Evolutionary conservation across 1,140 invertebrate genomes (phyloP).

Genomic region (Ceratina australensis): DNA sequence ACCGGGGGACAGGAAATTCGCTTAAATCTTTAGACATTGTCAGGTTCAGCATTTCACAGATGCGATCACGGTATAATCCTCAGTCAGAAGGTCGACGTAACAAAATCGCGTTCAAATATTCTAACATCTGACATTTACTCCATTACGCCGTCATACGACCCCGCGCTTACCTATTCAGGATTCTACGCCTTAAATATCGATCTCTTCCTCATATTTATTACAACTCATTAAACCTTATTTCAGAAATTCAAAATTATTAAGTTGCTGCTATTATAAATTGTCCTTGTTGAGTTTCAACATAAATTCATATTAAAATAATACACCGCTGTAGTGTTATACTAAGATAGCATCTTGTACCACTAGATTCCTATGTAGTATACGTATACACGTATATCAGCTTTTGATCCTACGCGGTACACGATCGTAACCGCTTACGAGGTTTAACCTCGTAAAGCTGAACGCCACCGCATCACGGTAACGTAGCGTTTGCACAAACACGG

Average conservation of each 20-base stretch:
- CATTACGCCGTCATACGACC: no score
- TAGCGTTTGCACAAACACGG: conserved; percentile 8
- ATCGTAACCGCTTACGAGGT: conserved; percentile 41
- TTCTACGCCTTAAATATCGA: no score
- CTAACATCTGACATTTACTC: not conserved
- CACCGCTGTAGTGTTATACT: not conserved
- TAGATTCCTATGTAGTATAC: conserved; percentile 3
- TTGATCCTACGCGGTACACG: conserved; percentile 11
- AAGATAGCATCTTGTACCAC: not conserved
- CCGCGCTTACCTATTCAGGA: no score
- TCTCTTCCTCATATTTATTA: no score
- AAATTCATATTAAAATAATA: not conserved
- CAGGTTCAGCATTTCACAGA: not conserved
- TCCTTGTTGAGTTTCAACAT: no score
- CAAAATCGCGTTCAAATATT: not conserved
- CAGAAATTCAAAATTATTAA: not conserved
- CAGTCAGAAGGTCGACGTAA: not conserved
- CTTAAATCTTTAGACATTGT: not conserved
- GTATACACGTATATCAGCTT: not conserved
- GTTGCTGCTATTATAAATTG: not conserved
- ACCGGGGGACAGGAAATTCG: not conserved
- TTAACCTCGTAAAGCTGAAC: conserved; percentile 39
- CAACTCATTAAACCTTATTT: no score
- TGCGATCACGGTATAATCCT: not conserved
- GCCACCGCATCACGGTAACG: conserved; percentile 3